Evolutionary conservation across 2,113 vertebrate species (phyloP).

Genomic region (Anseranas semipalmata): DNA sequence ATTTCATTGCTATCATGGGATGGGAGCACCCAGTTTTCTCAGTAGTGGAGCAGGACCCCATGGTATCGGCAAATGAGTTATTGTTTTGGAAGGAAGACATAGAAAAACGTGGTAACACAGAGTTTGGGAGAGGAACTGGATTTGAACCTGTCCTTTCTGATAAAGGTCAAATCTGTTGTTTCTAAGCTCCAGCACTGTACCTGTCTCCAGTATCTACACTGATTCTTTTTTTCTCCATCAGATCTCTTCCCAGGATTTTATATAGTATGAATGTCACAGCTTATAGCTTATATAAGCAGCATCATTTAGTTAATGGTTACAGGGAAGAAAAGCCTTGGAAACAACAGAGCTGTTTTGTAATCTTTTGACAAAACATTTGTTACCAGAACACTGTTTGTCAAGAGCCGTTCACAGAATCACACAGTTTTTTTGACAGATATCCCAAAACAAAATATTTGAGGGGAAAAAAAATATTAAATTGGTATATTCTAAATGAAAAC

Average conservation of each 20-base stretch:
- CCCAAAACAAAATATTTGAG: neutral
- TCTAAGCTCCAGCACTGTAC: neutral
- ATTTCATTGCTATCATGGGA: neutral
- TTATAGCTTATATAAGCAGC: neutral
- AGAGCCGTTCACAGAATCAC: neutral
- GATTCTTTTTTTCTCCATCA: neutral
- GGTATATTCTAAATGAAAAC: neutral
- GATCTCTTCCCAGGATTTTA: neutral
- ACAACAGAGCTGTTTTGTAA: neutral
- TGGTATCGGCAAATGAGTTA: neutral
- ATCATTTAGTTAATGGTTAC: neutral
- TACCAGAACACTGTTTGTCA: neutral
- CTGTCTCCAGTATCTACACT: neutral
- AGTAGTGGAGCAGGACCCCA: neutral
- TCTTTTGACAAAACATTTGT: neutral
- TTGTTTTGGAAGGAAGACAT: neutral
- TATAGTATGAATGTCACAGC: neutral
- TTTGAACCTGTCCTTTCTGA: neutral
- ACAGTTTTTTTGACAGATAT: neutral
- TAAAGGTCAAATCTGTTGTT: neutral
- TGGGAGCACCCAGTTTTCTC: neutral
- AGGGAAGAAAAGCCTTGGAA: conserved; percentile 6
- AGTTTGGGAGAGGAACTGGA: neutral
- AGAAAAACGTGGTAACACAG: neutral
- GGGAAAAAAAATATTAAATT: neutral